Base-by-base conservation (phyloP, 2,797 vertebrate species). In the Hyperoplus lanceolatus region DNA sequence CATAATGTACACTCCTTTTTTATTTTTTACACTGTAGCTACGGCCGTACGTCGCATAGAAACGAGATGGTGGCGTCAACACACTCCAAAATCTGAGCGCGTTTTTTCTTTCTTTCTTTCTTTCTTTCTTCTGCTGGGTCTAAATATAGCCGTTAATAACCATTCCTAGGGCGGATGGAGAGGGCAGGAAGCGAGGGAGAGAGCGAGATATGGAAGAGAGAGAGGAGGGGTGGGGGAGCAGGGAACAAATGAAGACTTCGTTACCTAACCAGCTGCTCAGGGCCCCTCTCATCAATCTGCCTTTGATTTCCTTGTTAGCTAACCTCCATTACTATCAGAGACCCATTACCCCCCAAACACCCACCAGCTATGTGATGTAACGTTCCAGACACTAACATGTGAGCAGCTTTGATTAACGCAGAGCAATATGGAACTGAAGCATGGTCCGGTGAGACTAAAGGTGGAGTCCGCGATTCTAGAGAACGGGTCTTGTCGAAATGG, bases 61-160 rank as follows among this genome's bases (percentile, higher is more conserved):
- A 82, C 41, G 62, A 64, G 29, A 62, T 45, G 1, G 54, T 42
- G 1, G 50, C 16, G 18, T 18, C 6, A 5, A 80, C 18, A 54
- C 72, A 56, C 73, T 76, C 36, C 0, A 8, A 43, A 29, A 80
- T 60, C 49, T 21, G 10, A 75, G 79, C 66, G 29, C 29, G 29
- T 29, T 29, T 29, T 29, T 29, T 21, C 2, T 21, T 29, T 21
- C 21, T 29, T 29, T 29, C 29, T 29, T 29, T 29, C 29, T 29
- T 29, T 29, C 29, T 29, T 29, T 79, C 80, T 85, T 79, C 70
- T 68, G 29, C 66, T 80, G 54, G 29, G 82, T 92, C 88, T 89
- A 89, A 89, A 92, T 91, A 90, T 94, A 93, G 89, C 84, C 59
- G 69, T 80, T 88, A 87, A 90, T 90, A 87, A 85, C 73, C 1